phyloP scores from a whole-genome alignment of 2,888 invertebrate genomes.

The Lithophane ornitopus region DNA sequence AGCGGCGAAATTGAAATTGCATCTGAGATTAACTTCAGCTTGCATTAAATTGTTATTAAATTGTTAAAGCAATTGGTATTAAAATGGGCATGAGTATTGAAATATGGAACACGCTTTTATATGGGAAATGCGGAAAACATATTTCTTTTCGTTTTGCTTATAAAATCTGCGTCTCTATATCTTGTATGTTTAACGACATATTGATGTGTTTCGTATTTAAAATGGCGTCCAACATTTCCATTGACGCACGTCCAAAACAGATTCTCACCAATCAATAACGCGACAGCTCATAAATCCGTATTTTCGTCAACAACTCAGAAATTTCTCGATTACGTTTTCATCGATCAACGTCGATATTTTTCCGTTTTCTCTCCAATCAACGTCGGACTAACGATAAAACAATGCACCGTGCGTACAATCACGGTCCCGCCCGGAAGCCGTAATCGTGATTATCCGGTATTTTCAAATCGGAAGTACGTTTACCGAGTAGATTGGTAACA shows the following conservation, averaged over 20 bases:
- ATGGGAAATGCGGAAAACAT: not conserved
- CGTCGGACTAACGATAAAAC: slow-evolving; percentile 65
- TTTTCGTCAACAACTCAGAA: slow-evolving; percentile 32
- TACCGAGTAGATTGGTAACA: slow-evolving; percentile 58
- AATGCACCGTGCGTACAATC: slow-evolving; percentile 70
- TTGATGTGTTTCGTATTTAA: slow-evolving; percentile 3
- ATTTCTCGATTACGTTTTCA: slow-evolving; percentile 55
- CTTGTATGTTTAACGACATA: not conserved
- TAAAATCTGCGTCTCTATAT: not conserved
- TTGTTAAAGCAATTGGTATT: not conserved
- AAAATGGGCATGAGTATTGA: no score
- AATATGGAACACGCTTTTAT: not conserved
- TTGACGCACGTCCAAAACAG: slow-evolving; percentile 26
- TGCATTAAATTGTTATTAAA: not conserved
- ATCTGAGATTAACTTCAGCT: not conserved
- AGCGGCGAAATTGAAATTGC: slow-evolving; percentile 25
- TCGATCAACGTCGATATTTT: slow-evolving; percentile 60
- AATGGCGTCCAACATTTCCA: slow-evolving; percentile 2
- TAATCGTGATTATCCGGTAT: slow-evolving; percentile 77
- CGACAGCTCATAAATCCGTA: slow-evolving; percentile 30
- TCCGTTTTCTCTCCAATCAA: slow-evolving; percentile 58
- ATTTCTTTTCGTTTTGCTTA: no score
- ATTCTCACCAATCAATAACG: slow-evolving; percentile 7
- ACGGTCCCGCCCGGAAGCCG: slow-evolving; percentile 70
- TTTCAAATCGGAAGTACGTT: slow-evolving; percentile 73